phyloP scores from a whole-genome alignment of 23 tunicate species.

The Trididemnum miniatum region DNA sequence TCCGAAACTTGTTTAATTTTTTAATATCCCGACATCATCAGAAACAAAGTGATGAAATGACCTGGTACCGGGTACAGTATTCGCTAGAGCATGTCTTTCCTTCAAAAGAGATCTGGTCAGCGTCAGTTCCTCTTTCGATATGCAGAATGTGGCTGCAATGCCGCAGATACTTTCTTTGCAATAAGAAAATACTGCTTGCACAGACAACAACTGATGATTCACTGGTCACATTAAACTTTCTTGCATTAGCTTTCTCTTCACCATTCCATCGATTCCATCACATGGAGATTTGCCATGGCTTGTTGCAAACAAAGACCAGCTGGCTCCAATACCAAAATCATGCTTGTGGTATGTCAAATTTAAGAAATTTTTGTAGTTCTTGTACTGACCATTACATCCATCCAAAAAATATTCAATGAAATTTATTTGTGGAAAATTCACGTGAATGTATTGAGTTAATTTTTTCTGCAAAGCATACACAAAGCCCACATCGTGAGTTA shows the following conservation, averaged over 20 bases:
- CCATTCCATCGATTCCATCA: slow-evolving; percentile 25
- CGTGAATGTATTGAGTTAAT: slow-evolving; percentile 1
- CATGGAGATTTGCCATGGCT: slow-evolving; percentile 62
- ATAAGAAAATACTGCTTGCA: slow-evolving; percentile 11
- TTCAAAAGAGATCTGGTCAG: not conserved
- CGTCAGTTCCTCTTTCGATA: no score
- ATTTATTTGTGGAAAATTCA: slow-evolving; percentile 15
- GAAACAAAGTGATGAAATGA: slow-evolving; percentile 29
- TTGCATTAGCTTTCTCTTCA: not conserved
- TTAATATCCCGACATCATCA: slow-evolving; percentile 4
- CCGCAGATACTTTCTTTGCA: not conserved
- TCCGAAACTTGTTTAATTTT: slow-evolving; percentile 20
- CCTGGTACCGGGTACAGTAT: slow-evolving; percentile 25
- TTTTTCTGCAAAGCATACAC: slow-evolving; percentile 22
- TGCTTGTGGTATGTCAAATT: slow-evolving; percentile 23
- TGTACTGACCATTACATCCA: slow-evolving; percentile 28
- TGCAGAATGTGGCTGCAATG: no score
- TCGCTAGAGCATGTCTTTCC: not conserved
- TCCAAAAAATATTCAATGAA: slow-evolving; percentile 11
- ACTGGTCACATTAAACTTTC: slow-evolving; percentile 22
- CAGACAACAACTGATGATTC: not conserved
- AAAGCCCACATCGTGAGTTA: slow-evolving; percentile 23
- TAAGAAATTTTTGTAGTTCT: slow-evolving; percentile 22
- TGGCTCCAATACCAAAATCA: slow-evolving; percentile 3
- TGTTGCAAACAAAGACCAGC: slow-evolving; percentile 41